Conservation (phyloP, 2,113 vertebrate genomes). For the Pseudorhombus dupliciocellatus region DNA sequence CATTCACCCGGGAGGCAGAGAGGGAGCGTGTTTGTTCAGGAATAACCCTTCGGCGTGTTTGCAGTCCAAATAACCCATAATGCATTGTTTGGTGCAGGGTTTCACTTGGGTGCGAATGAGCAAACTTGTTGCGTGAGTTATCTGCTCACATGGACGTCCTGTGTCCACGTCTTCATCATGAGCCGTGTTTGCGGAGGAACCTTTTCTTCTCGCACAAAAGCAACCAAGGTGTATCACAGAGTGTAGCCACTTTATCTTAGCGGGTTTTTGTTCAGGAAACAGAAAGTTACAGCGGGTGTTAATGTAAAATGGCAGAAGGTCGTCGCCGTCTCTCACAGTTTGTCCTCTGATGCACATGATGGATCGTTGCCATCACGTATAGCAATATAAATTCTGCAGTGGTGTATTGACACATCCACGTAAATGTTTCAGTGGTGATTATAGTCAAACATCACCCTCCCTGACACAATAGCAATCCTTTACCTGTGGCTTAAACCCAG, state of each 20-base stretch:
- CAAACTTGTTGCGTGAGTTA: slow-evolving; percentile 6
- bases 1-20: slow-evolving; percentile 14
- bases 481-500: slow-evolving; percentile 64
- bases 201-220: neutral
- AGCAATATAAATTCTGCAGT: slow-evolving; percentile 47
- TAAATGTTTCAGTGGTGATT: slow-evolving; percentile 54
- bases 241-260: neutral
- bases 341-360: slow-evolving; percentile 23
- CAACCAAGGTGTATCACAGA: neutral
- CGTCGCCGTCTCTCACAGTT: neutral
- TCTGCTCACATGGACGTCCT: slow-evolving; percentile 11
- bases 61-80: slow-evolving; percentile 35
- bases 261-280: neutral
- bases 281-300: neutral
- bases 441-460: slow-evolving; percentile 62
- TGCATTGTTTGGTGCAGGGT: slow-evolving; percentile 13
- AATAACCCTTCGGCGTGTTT: slow-evolving; percentile 51
- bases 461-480: slow-evolving; percentile 48
- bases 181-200: slow-evolving; percentile 16
- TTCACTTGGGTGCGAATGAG: slow-evolving; percentile 4
- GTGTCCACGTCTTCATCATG: neutral
- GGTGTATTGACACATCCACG: slow-evolving; percentile 57
- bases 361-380: slow-evolving; percentile 41
- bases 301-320: neutral
- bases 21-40: slow-evolving; percentile 36